Evolutionary conservation across 2,113 vertebrate genomes (phyloP).

Genomic region (Prunella fulvescens): DNA sequence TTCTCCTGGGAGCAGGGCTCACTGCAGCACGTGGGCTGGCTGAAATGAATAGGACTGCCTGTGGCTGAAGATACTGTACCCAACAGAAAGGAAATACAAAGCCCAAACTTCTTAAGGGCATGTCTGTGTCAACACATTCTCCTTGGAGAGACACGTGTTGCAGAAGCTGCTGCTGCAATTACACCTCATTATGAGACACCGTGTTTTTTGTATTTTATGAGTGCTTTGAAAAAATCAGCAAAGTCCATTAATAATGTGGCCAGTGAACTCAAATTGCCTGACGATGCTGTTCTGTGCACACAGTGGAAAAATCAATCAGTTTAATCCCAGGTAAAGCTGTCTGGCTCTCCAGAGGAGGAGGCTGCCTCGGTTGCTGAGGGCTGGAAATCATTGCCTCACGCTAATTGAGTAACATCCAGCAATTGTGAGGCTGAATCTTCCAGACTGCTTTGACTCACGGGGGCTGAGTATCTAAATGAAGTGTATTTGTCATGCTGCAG

Average conservation of each 20-base stretch:
- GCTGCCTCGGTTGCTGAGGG: not conserved
- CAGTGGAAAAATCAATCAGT: constrained; percentile 6
- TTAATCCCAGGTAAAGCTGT: constrained; percentile 32
- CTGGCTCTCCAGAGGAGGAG: not conserved
- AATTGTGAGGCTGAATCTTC: not conserved
- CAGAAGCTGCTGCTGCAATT: not conserved
- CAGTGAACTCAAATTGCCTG: not conserved
- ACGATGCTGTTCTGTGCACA: not conserved
- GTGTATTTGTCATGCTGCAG: constrained; percentile 25
- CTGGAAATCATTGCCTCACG: constrained; percentile 17
- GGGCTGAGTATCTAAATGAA: not conserved
- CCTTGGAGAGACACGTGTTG: not conserved
- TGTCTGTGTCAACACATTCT: not conserved
- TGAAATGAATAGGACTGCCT: not conserved
- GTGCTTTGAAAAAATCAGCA: constrained; percentile 9
- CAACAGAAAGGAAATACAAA: not conserved
- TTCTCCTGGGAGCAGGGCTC: not conserved
- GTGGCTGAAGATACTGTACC: not conserved
- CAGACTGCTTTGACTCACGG: not conserved
- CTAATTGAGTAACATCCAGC: not conserved
- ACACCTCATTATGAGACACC: not conserved
- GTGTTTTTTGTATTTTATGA: not conserved
- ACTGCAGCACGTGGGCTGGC: not conserved
- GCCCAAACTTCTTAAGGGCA: not conserved
- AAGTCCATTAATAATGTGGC: not conserved